Evolutionary conservation across 2,113 vertebrate species (phyloP), one percentile per base, ranked within the genome.

Genomic region (Verasper variegatus): DNA sequence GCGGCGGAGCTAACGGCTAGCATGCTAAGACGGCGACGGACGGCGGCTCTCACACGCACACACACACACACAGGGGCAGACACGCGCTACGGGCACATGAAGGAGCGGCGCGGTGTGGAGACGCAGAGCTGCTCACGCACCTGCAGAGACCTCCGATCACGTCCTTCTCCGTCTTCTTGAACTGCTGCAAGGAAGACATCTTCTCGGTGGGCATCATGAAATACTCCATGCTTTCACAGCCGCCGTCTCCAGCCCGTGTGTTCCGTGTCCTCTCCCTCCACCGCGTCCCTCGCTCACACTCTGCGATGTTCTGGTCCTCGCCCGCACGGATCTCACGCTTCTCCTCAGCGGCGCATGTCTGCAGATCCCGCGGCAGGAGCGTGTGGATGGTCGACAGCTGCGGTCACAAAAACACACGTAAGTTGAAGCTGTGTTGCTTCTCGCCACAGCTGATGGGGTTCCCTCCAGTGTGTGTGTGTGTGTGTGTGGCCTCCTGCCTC

Each of bases 181-280:
- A 97, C 90, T 97, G 96, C 92, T 96, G 95, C 91, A 96, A 86
- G 75, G 93, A 95, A 77, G 94, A 89, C 78, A 96, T 94, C 95
- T 97, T 97, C 91, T 96, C 95, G 86, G 96, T 94, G 90, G 95
- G 96, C 94, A 97, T 96, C 96, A 97, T 95, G 95, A 96, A 97
- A 94, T 97, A 97, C 93, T 96, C 96, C 96, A 97, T 97, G 94
- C 92, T 94, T 91, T 82, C 87, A 59, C 47, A 86, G 76, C 82
- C 89, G 58, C 85, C 87, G 66, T 68, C 78, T 72, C 52, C 62
- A 77, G 72, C 78, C 60, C 84, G 79, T 81, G 77, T 75, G 81
- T 78, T 49, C 15, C 15, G 40, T 17, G 7, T 62, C 26, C 10
- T 76, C 72, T 68, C 69, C 61, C 74, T 78, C 76, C 83, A 20